Conservation (phyloP, 2,888 invertebrate genomes). For the Celastrina argiolus region DNA sequence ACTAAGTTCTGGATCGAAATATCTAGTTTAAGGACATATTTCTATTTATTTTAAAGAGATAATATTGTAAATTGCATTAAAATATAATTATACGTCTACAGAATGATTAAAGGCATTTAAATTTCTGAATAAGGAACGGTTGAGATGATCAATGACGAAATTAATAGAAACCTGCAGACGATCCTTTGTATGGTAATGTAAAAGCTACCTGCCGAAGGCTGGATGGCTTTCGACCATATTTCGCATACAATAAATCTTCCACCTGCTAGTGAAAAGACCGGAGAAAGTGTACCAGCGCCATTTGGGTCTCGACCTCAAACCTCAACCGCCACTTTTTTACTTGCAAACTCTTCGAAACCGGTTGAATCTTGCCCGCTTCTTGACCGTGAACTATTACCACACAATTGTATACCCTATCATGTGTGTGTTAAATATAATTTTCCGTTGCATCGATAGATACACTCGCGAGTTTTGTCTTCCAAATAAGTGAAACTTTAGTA, state of each 20-base stretch:
- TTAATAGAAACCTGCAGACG: neutral
- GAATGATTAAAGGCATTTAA: neutral
- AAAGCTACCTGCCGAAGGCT: neutral
- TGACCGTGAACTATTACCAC: conserved; percentile 32
- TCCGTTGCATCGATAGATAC: neutral
- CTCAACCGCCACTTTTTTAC: conserved; percentile 59
- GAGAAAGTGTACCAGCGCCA: conserved; percentile 76
- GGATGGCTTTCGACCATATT: conserved; percentile 13
- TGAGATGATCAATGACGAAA: neutral
- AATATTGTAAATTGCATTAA: too few relatives aligned
- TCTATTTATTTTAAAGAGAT: too few relatives aligned
- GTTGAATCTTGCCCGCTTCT: conserved; percentile 34
- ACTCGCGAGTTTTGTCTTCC: conserved; percentile 10
- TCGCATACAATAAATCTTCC: conserved; percentile 42
- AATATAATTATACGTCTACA: too few relatives aligned
- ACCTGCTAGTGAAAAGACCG: conserved; percentile 58
- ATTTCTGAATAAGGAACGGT: neutral
- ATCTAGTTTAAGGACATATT: too few relatives aligned
- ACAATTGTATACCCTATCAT: conserved; percentile 18
- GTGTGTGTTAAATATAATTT: neutral
- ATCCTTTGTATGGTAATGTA: conserved; percentile 14
- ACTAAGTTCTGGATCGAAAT: too few relatives aligned
- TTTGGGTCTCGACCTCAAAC: conserved; percentile 74
- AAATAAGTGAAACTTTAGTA: conserved; percentile 19
- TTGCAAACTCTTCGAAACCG: conserved; percentile 45